These are phyloP conservation scores for Rotaria socialis DNA, from an alignment of 2,888 invertebrate genomes.

Conservation along the genomic window DNA sequence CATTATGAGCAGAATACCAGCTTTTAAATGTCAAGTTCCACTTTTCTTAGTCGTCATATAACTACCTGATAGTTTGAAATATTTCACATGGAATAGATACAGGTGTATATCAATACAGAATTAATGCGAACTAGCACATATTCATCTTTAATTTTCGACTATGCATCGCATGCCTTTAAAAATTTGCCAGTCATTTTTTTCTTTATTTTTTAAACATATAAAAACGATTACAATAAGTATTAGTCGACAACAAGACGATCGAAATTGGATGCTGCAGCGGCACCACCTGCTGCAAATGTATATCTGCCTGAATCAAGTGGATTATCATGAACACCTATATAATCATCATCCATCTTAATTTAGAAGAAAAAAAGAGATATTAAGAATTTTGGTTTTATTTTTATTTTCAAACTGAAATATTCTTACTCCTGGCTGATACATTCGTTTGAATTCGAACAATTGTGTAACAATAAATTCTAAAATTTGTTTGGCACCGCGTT, in stretches of 20 bases:
- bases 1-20: too few species aligned
- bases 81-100: too few species aligned
- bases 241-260: slow-evolving; percentile 20
- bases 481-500: slow-evolving; percentile 64
- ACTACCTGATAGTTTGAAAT: too few species aligned
- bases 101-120: too few species aligned
- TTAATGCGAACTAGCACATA: too few species aligned
- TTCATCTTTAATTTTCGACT: too few species aligned
- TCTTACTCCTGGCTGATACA: slow-evolving; percentile 48
- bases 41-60: too few species aligned
- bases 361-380: neutral
- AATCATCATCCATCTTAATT: slow-evolving; percentile 8
- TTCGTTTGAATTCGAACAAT: slow-evolving; percentile 76
- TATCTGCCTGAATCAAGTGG: neutral
- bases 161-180: too few species aligned
- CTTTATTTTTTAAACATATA: neutral
- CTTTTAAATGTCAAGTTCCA: too few species aligned
- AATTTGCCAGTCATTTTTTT: too few species aligned
- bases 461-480: slow-evolving; percentile 74
- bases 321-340: neutral
- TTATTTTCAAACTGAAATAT: neutral
- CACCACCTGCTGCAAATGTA: neutral
- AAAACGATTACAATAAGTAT: neutral
- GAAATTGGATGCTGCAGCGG: neutral
- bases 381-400: too few species aligned